A percentile compares a stretch with the other conserved stretches of the same genome.
Evolutionary conservation across 2,888 invertebrate species (phyloP).

Genomic region (Drosophila melanocephala): DNA sequence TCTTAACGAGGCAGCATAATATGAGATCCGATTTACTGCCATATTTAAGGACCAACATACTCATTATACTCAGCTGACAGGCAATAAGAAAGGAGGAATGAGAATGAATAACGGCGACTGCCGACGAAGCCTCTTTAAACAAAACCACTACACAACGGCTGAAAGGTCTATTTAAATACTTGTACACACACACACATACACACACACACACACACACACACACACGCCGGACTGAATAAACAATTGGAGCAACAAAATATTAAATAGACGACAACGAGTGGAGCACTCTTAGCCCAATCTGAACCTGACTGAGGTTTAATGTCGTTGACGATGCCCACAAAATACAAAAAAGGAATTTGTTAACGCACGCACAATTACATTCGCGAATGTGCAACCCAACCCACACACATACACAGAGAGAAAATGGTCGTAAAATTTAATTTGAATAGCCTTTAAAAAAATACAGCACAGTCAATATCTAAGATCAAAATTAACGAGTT

Average conservation of each 20-base stretch:
- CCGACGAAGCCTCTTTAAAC: slow-evolving; percentile 52
- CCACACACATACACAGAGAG: slow-evolving; percentile 5
- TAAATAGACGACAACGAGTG: slow-evolving; percentile 64
- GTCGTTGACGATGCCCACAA: slow-evolving; percentile 55
- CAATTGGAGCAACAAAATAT: slow-evolving; percentile 68
- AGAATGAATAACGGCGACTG: slow-evolving; percentile 20
- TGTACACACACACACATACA: slow-evolving; percentile 15
- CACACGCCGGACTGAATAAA: slow-evolving; percentile 60
- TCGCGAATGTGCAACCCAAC: slow-evolving; percentile 52
- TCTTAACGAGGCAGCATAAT: slow-evolving; percentile 60
- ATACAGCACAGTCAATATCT: not conserved
- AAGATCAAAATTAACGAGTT: not conserved
- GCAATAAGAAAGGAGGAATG: slow-evolving; percentile 12
- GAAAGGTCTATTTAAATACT: slow-evolving; percentile 61
- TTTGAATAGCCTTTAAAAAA: too few relatives aligned
- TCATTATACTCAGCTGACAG: slow-evolving; percentile 13
- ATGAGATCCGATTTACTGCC: slow-evolving; percentile 53
- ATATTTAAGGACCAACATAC: slow-evolving; percentile 25
- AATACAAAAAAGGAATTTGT: slow-evolving; percentile 62
- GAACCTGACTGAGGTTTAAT: slow-evolving; percentile 50
- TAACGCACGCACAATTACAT: slow-evolving; percentile 80
- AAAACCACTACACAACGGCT: slow-evolving; percentile 41
- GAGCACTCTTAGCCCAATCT: slow-evolving; percentile 21
- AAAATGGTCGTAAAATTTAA: not conserved
- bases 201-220: slow-evolving; percentile 15